Base-by-base conservation (phyloP, 2,113 vertebrate genomes). In the Amphilophus citrinellus region DNA sequence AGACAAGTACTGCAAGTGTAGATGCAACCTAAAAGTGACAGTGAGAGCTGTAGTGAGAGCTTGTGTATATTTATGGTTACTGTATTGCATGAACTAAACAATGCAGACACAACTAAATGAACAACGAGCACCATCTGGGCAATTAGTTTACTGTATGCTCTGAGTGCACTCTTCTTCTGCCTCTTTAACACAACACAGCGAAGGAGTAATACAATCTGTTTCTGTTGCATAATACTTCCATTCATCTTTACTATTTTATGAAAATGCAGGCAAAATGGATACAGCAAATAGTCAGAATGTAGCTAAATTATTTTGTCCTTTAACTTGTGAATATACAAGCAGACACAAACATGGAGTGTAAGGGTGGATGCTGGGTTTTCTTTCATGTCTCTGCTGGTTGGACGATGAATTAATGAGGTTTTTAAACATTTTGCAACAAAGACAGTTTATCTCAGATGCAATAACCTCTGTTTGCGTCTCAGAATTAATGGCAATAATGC, bases 111-210 rank as follows among this genome's bases (percentile, higher is more conserved):
- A 22, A 77, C 42, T 86, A 66, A 90, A 61, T 85, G 20, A 82
- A 77, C 66, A 85, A 63, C 58, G 82, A 80, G 81, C 77, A 76
- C 79, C 89, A 89, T 91, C 88, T 90, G 91, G 84, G 80, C 47
- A 65, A 22, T 85, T 63, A 77, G 86, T 62, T 13, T 27, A 62
- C 60, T 83, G 60, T 76, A 63, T 39, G 71, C 60, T 81, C 61
- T 17, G 73, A 83, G 53, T 76, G 68, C 47, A 32, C 66, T 58
- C 53, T 83, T 81, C 35, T 79, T 84, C 82, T 56, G 20, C 60
- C 9, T 82, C 27, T 62, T 84, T 39, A 57, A 76, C 80, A 61
- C 66, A 63, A 24, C 42, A 62, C 66, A 77, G 27, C 56, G 11
- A 62, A 30, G 37, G 17, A 79, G 13, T 17, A 83, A 83, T 37